These are phyloP conservation scores for Pocillopora verrucosa DNA, from an alignment of 64 coral and sea anemone genomes.

Conservation along the genomic window DNA sequence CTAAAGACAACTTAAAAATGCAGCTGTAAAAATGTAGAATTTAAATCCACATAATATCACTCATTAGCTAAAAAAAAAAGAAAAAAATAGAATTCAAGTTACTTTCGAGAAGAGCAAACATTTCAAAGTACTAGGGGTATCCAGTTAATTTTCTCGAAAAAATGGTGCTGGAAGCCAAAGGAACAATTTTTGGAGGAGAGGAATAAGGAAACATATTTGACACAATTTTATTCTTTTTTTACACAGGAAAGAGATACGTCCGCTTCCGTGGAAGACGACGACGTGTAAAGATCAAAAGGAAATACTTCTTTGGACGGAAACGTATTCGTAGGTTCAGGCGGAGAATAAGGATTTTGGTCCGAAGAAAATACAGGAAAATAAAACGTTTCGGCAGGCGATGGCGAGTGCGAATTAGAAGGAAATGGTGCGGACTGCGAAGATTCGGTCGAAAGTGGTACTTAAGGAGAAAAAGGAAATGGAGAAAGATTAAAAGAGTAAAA, in stretches of 20 bases:
- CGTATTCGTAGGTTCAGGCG: neutral
- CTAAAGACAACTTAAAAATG: too few species aligned
- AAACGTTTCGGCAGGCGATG: neutral
- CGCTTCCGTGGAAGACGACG: neutral
- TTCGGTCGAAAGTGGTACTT: neutral
- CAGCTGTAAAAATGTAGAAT: too few species aligned
- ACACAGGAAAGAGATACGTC: conserved; percentile 12
- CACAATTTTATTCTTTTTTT: neutral
- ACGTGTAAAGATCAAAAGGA: neutral
- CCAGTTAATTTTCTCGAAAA: too few species aligned
- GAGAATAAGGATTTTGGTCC: neutral
- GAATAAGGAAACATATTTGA: too few species aligned
- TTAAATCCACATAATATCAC: too few species aligned
- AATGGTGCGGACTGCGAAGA: neutral
- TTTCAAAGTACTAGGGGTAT: too few species aligned
- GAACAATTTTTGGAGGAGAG: neutral
- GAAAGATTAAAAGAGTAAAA: neutral
- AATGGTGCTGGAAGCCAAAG: neutral
- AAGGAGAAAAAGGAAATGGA: neutral
- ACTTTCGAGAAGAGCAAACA: too few species aligned
- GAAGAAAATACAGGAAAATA: neutral
- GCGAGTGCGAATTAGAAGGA: neutral
- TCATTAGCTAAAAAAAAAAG: too few species aligned
- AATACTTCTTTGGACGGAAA: neutral
- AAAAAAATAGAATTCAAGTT: too few species aligned